Percentiles rank a stretch among this genome's conserved stretches.
Conservation (phyloP, 2,113 vertebrate genomes). For the Bagarius yarrelli region DNA sequence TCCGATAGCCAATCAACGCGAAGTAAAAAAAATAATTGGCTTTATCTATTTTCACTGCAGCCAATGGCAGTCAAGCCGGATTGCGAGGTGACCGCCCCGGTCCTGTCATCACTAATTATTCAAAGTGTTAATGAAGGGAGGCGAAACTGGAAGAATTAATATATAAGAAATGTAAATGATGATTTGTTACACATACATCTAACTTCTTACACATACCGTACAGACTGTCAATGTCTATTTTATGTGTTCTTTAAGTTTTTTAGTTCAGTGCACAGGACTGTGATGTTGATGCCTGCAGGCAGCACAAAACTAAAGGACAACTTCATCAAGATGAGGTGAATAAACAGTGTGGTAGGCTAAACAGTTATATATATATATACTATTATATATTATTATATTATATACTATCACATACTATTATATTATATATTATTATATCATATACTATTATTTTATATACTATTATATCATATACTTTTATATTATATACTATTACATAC, state of each 20-base stretch:
- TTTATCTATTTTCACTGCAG: neutral
- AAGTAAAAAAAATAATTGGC: neutral
- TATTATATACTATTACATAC: too few species aligned
- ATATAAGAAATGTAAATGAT: neutral
- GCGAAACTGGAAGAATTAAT: neutral
- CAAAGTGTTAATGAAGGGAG: neutral
- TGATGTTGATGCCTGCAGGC: neutral
- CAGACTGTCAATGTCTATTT: neutral
- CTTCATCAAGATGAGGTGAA: conserved; percentile 1
- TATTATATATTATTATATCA: too few species aligned
- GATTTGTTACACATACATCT: neutral
- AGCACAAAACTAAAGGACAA: conserved; percentile 18
- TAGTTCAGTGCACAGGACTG: neutral
- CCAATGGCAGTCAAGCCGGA: neutral
- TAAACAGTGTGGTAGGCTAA: neutral
- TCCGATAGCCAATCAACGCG: neutral
- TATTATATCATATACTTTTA: too few species aligned
- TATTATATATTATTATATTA: too few species aligned
- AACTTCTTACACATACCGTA: neutral
- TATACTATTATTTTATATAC: too few species aligned
- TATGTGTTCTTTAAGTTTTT: neutral
- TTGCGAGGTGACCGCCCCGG: neutral
- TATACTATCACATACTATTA: too few species aligned
- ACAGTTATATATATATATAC: too few species aligned
- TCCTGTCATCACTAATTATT: neutral